Percentiles rank a stretch among this genome's conserved stretches.
Evolutionary conservation across 2,113 vertebrate genomes (phyloP).

Genomic region (Sminthopsis crassicaudata): DNA sequence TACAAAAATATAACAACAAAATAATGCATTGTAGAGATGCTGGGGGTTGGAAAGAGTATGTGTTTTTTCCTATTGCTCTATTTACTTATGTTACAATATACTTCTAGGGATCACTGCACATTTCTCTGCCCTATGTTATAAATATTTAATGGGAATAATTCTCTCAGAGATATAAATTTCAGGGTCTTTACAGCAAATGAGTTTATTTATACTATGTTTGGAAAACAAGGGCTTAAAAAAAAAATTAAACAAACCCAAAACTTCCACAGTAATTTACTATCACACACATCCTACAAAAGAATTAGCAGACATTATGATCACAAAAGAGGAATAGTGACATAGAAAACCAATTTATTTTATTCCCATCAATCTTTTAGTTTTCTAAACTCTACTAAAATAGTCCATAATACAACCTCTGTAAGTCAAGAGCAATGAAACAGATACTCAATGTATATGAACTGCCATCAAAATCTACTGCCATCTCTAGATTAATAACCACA

Average conservation of each 20-base stretch:
- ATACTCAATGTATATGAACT: constrained; percentile 3
- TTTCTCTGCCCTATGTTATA: constrained; percentile 68
- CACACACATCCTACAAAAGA: constrained; percentile 58
- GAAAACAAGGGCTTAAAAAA: constrained; percentile 61
- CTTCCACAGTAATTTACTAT: constrained; percentile 62
- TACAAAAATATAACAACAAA: too few relatives aligned
- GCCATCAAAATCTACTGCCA: constrained; percentile 28
- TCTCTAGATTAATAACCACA: neutral
- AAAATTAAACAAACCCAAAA: constrained; percentile 11
- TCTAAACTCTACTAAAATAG: constrained; percentile 60
- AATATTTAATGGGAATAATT: constrained; percentile 78
- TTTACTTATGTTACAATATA: constrained; percentile 67
- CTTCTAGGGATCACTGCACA: constrained; percentile 62
- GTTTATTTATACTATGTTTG: constrained; percentile 69
- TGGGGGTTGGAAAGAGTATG: constrained; percentile 7
- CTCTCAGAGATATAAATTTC: constrained; percentile 71
- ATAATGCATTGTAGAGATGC: neutral
- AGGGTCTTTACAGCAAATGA: constrained; percentile 72
- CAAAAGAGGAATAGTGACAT: constrained; percentile 47
- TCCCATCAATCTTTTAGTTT: constrained; percentile 65
- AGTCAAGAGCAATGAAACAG: constrained; percentile 29
- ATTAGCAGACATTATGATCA: constrained; percentile 61
- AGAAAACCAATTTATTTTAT: constrained; percentile 70
- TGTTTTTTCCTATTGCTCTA: constrained; percentile 25
- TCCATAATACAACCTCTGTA: constrained; percentile 60